phyloP scores from a whole-genome alignment of 2,888 invertebrate genomes.

The Melanostoma mellinum region DNA sequence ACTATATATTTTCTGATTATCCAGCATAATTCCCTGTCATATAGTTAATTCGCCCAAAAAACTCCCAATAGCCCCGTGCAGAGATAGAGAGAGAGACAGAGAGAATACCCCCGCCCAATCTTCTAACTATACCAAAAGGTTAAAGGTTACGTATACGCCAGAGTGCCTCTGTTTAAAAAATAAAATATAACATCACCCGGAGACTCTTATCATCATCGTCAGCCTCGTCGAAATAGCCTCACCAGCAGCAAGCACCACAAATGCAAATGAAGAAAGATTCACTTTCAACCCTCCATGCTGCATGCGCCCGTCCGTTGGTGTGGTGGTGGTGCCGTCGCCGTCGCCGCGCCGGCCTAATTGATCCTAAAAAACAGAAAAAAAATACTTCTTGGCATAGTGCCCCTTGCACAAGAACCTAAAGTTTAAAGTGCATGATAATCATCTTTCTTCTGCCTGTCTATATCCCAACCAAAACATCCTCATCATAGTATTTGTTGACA shows the following conservation, averaged over 20 bases:
- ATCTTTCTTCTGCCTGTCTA: slow-evolving; percentile 33
- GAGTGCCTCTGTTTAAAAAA: slow-evolving; percentile 1
- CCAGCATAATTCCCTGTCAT: slow-evolving; percentile 12
- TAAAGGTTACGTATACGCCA: slow-evolving; percentile 55
- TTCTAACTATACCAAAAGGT: slow-evolving; percentile 21
- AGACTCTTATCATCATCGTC: slow-evolving; percentile 26
- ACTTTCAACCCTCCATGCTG: slow-evolving; percentile 30
- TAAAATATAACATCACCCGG: not conserved
- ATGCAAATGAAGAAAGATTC: slow-evolving; percentile 36
- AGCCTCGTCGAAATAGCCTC: slow-evolving; percentile 34
- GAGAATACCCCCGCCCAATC: slow-evolving; percentile 19
- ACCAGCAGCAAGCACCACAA: slow-evolving; percentile 7
- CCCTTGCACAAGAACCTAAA: slow-evolving; percentile 44
- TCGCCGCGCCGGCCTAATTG: slow-evolving; percentile 34
- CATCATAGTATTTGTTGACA: slow-evolving; percentile 64
- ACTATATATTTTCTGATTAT: slow-evolving; percentile 20
- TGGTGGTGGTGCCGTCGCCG: not conserved
- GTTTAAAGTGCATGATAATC: slow-evolving; percentile 61
- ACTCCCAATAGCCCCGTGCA: too few species aligned
- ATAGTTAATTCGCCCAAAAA: not conserved
- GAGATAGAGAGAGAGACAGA: not conserved
- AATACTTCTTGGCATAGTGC: slow-evolving; percentile 40
- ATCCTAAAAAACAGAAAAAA: slow-evolving; percentile 26
- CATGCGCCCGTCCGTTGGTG: not conserved
- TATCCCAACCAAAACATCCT: slow-evolving; percentile 38